phyloP scores from a whole-genome alignment of 2,113 vertebrate genomes.

The Tetrax tetrax region DNA sequence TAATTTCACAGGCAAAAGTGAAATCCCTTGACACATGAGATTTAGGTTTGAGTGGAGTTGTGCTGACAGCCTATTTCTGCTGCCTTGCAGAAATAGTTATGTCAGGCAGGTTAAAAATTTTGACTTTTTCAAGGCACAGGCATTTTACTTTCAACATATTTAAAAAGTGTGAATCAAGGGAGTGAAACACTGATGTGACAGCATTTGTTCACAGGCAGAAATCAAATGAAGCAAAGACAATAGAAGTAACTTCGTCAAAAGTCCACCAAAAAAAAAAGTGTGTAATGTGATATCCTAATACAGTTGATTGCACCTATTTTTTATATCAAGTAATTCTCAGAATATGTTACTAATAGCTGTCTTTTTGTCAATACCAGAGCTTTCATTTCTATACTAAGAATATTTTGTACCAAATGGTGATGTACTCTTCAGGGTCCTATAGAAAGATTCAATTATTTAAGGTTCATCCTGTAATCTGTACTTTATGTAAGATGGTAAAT shows the following conservation, averaged over 20 bases:
- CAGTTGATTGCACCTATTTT: neutral
- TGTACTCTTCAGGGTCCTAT: neutral
- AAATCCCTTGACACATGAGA: neutral
- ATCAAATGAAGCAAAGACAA: neutral
- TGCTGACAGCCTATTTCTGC: neutral
- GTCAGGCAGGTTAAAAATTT: neutral
- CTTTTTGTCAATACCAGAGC: neutral
- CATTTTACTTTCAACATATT: conserved; percentile 7
- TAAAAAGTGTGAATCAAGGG: neutral
- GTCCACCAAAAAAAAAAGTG: neutral
- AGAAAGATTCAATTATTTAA: neutral
- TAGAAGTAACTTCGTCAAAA: neutral
- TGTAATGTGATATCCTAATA: neutral
- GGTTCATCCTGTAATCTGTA: neutral
- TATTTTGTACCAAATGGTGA: neutral
- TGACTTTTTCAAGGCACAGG: conserved; percentile 51
- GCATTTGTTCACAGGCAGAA: neutral
- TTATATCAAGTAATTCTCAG: neutral
- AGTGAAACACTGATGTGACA: neutral
- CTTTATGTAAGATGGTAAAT: neutral
- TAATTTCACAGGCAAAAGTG: neutral
- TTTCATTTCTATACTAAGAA: neutral
- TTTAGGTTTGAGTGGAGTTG: neutral
- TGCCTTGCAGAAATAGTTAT: neutral
- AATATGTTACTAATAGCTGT: neutral